Base-by-base conservation (phyloP, 2,888 invertebrate species). In the Cyclophora punctaria region DNA sequence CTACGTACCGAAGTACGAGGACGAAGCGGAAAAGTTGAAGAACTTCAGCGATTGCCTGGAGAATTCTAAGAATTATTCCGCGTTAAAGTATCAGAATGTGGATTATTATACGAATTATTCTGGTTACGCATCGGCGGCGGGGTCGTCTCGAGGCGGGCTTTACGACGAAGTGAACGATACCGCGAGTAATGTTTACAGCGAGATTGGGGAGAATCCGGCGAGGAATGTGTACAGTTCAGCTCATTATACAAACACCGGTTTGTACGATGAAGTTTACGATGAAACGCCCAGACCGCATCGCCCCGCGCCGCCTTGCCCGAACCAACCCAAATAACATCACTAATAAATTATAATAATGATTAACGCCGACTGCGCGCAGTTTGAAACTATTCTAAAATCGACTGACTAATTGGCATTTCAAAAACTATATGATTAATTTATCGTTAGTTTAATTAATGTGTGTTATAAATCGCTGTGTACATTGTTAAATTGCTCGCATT, bases 241-340 rank as follows among this genome's bases (percentile, higher is more conserved):
- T 0, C 64, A 61, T 46, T 80, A 81, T 49, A 59, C 70, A 3
- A 78, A 73, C 51, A 57, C 76, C 6, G 69, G 73, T 46, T 59
- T 84, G 44, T 89, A 89, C 45, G 89, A 89, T 55, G 86, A 84
- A 42, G 89, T 89, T 52, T 81, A 71, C 35, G 83, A 83, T 7
- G 79, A 79, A 3, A 51, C 69, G 5, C 82, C 87, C n/a, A 74
- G 91, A 1, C 92, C 92, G 3, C 91, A 91, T 65, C 80, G 92
- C 0, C 92, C 91, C 3, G 92, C 92, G 0, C 92, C 92, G 0
- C 83, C 91, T 34, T 89, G 90, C 37, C 92, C 91, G 0, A 66
- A 66, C 3, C 67, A 71, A 40, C 81, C 74, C 35, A 78, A 80
- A 57, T 80, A 71, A 67, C 41, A 42, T 73, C 43, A 41, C 5